Evolutionary conservation across 2,797 vertebrate species (phyloP), one percentile per base, ranked within the genome.

Genomic region (Melopsittacus undulatus): DNA sequence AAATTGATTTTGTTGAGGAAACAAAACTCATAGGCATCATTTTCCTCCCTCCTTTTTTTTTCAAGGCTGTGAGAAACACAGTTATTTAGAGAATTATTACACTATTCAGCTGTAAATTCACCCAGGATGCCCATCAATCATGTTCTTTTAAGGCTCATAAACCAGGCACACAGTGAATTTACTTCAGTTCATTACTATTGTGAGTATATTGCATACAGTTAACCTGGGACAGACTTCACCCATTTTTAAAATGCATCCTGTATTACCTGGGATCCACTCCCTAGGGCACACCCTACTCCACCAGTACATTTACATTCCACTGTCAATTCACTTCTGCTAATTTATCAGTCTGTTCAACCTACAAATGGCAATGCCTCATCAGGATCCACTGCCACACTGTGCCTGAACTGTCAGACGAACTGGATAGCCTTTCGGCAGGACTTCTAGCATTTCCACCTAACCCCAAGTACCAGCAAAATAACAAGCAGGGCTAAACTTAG

Each of bases 401-500:
- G 13, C 13, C 34, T 34, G 43, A 36, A 24, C 24, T 4, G 15
- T 18, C 73, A 20, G 61, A 29, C 0, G 1, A 63, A 52, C 0
- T 1, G n/a, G 22, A 16, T 0, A 32, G 42, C 3, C 14, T 20
- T 45, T 22, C 0, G 5, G 61, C 7, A 46, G 30, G 29, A 30
- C 5, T 36, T 38, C 8, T 1, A 21, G 15, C 62, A 3, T 7
- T 36, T 5, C 56, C 4, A 8, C 27, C 64, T 2, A 0, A 3
- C 4, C 26, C 1, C 16, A 24, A 23, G n/a, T 11, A 40, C 2
- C 30, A 22, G 7, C 9, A 52, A 23, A 68, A 3, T 0, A 27
- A 8, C 0, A 2, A 14, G 30, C 13, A 7, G 19, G 23, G 1
- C 22, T 0, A 13, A 49, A 7, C 3, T 17, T 6, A 13, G 5